Base-by-base conservation (phyloP, 2,888 invertebrate species). In the Argynnis bischoffii region DNA sequence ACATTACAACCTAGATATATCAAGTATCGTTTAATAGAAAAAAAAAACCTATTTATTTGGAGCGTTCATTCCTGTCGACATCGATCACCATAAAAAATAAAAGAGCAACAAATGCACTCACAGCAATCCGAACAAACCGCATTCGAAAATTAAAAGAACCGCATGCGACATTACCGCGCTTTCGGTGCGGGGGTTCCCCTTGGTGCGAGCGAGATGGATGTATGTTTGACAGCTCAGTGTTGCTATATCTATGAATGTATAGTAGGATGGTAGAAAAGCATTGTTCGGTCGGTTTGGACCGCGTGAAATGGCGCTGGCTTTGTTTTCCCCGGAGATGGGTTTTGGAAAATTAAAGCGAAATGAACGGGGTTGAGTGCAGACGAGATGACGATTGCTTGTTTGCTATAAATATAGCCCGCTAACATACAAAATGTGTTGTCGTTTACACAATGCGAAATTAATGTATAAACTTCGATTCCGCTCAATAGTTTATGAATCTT, bases 141-240 rank as follows among this genome's bases (percentile, higher is more conserved):
- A 88, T 90, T 90, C 89, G 84, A 86, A 90, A 90, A 90, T 89
- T 89, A 90, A 91, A 90, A 89, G 86, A 81, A 85, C 85, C 86
- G 83, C 84, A 82, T 81, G 82, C 86, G 85, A 85, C 86, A 84
- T 81, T 82, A 76, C 79, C 82, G 81, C 79, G 80, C 84, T 85
- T 86, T 88, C 84, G 83, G 86, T 84, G 82, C 69, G 65, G 70
- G 67, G 50, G 67, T 26, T 16, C 18, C 31, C 35, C 69, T n/a
- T 73, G 65, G 88, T 72, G 79, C 46, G 79, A 90, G 77, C 60
- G 86, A 79, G 89, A 89, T 71, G 63, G 81, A 60, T 71, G 74
- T 74, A 83, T 71, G 78, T 87, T 86, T 84, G 85, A 84, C 81
- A 76, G 74, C 74, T 79, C 81, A 74, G 84, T 64, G 64, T 65